These are phyloP conservation scores for Danaus chrysippus DNA, from an alignment of 2,888 invertebrate species.

Conservation along the genomic window DNA sequence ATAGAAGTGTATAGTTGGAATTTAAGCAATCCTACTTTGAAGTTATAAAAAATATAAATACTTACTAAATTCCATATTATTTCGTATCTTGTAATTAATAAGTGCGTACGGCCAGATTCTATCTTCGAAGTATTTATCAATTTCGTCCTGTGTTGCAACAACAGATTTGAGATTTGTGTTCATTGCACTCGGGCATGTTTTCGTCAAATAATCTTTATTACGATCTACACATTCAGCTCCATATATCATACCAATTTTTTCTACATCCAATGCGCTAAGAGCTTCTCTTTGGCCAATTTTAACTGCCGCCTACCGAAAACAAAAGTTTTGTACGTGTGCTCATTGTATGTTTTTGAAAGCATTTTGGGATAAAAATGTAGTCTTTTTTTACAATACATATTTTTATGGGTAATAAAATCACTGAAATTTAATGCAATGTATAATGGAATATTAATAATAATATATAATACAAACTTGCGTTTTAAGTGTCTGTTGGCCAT, in stretches of 20 bases:
- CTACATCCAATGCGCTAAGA: conserved; percentile 58
- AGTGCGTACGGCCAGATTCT: conserved; percentile 61
- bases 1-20: no score
- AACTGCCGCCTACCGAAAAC: conserved; percentile 38
- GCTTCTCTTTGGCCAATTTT: conserved; percentile 65
- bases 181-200: conserved; percentile 63
- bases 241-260: conserved; percentile 57
- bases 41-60: conserved; percentile 16
- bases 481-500: conserved; percentile 83
- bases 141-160: conserved; percentile 38
- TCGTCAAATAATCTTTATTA: conserved; percentile 56
- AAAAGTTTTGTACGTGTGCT: neutral
- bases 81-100: conserved; percentile 52
- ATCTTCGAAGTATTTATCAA: conserved; percentile 52
- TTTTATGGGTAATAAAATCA: no score
- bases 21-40: no score
- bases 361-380: no score
- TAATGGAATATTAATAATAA: neutral
- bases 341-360: no score
- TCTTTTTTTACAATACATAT: no score
- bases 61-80: conserved; percentile 62
- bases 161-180: conserved; percentile 29
- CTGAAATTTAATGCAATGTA: neutral
- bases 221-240: conserved; percentile 57
- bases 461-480: conserved; percentile 71